Evolutionary conservation across 1,140 invertebrate genomes (phyloP), one percentile per base, ranked within the genome.

Genomic region (Trichonephila clavata): DNA sequence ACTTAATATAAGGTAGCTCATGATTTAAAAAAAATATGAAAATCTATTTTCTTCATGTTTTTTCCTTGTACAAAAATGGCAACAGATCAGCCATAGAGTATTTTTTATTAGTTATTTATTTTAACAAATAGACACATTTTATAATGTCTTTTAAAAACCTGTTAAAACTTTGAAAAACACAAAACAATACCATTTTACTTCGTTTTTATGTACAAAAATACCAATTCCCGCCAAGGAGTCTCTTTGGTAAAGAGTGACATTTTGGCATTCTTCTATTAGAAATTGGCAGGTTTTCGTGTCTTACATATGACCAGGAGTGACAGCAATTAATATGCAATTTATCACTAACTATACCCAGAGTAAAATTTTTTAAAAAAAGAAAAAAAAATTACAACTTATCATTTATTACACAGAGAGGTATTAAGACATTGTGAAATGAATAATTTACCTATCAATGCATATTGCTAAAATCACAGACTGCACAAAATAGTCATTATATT

Each of bases 181-280:
- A 86, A 83, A 86, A 86, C 83, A 86, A 86, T 86, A 59, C 24
- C 68, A 71, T 59, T 59, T 86, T 18, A 60, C 8, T 86, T 61
- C 60, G 61, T 61, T 57, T 86, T 86, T 86, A 86, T 86, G 57
- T 86, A 86, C 83, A 86, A 86, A 61, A 86, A 86, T 86, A 86
- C 27, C n/a, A 59, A 86, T 59, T 27, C 57, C 50, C n/a, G 59
- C 27, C 83, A 86, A 57, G n/a, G 59, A 86, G 89, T 86, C 83
- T 83, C 80, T 86, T 86, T 86, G 83, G 83, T 86, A 59, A 65
- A 86, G 24, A 61, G 59, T 18, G 43, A 86, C 57, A 86, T 61
- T 18, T 59, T 32, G 43, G 21, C 32, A 83, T 24, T 16, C n/a
- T 59, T 86, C 16, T 14, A 61, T 57, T n/a, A 57, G 21, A 43